Base-by-base conservation (phyloP, 2,888 invertebrate species). In the Aporophyla lueneburgensis region DNA sequence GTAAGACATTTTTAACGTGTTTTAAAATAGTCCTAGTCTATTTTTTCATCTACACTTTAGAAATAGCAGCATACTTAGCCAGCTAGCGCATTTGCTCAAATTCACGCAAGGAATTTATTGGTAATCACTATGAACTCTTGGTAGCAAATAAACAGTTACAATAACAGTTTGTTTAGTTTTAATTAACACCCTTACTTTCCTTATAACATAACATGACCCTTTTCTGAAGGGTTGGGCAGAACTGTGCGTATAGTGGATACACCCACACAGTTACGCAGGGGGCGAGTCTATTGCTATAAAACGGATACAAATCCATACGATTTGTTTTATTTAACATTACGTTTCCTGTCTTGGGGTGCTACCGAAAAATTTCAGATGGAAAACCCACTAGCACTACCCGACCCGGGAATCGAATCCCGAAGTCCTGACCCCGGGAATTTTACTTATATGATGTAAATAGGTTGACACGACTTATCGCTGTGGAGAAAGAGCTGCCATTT, bases 71-170 rank as follows among this genome's bases (percentile, higher is more conserved):
- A 77, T 74, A 71, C 74, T 58, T 81, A 85, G 82, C 66, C 74
- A 72, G 78, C 74, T 84, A 84, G 83, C 68, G 70, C 86, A 78
- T 82, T 81, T 86, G 74, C 84, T 86, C 73, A 78, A 72, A 62
- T 51, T 61, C 83, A 85, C 82, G 76, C 77, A 75, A 86, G 68
- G 62, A 82, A 83, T 76, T 86, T 77, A 66, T 71, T 86, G 77
- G 59, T 80, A 69, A 76, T 67, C 66, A 71, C 71, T 85, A 63
- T 69, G 56, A 78, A 76, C 53, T 72, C 73, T 79, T 78, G 63
- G 73, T 74, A 87, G 74, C 19, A 6, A 86, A 87, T 87, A 86
- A 79, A 81, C 59, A 71, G 71, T 79, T 81, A 68, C 46, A 49
- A 74, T 43, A 76, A 69, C 21, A 49, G 43, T n/a, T 61, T 69